A percentile compares a stretch with the other conserved stretches of the same genome.
Evolutionary conservation across 2,797 vertebrate species (phyloP).

Genomic region (Alcedo atthis): DNA sequence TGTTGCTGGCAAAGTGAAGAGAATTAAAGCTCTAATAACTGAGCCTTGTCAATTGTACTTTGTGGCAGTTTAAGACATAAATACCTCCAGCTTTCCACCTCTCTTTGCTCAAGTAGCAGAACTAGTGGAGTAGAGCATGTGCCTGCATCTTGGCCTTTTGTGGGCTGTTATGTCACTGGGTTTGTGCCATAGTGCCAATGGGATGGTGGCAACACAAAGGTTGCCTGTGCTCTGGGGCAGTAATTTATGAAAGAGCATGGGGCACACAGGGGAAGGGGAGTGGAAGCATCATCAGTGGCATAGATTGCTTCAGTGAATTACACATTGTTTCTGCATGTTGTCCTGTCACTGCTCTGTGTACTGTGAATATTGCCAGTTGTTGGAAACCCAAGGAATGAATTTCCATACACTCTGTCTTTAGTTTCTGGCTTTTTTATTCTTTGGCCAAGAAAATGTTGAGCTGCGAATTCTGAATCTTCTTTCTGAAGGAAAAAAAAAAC

Average conservation of each 20-base stretch:
- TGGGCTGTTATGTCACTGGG: neutral
- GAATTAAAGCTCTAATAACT: neutral
- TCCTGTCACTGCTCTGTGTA: neutral
- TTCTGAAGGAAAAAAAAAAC: neutral
- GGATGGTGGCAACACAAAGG: neutral
- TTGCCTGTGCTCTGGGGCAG: neutral
- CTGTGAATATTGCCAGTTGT: neutral
- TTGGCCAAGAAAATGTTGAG: neutral
- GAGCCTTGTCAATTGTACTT: neutral
- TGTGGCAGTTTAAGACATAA: neutral
- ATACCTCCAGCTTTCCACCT: neutral
- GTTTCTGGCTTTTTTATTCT: neutral
- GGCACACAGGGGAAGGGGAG: neutral
- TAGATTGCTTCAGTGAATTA: neutral
- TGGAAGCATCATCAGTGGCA: neutral
- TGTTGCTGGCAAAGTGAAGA: neutral
- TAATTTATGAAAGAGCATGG: neutral
- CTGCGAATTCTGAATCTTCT: neutral
- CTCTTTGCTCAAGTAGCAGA: rapidly evolving
- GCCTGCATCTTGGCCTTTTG: neutral
- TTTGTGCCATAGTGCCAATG: neutral
- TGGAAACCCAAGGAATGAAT: neutral
- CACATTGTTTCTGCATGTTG: neutral
- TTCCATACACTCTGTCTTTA: neutral
- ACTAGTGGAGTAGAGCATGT: neutral